Conservation (phyloP, 2,797 vertebrate genomes). For the Anas georgica region DNA sequence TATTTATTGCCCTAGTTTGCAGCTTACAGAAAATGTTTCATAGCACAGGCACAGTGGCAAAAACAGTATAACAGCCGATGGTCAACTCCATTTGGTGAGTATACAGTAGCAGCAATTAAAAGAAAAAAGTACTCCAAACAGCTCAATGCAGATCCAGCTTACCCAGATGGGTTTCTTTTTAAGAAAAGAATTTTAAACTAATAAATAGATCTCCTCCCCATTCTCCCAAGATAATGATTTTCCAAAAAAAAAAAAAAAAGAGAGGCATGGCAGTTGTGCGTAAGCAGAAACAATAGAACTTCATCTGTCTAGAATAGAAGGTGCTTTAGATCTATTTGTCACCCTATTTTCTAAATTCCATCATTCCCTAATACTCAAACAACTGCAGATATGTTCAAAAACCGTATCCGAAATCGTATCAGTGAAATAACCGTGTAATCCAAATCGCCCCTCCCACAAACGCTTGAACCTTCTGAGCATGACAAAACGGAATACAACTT, state of each 20-base stretch:
- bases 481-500: conserved; percentile 16
- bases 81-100: conserved; percentile 80
- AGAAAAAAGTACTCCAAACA: conserved; percentile 74
- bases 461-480: conserved; percentile 1
- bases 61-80: conserved; percentile 87
- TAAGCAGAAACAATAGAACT: conserved; percentile 54
- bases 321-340: conserved; percentile 45
- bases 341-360: conserved; percentile 35
- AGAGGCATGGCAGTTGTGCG: conserved; percentile 71
- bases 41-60: conserved; percentile 95
- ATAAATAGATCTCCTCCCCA: conserved; percentile 52
- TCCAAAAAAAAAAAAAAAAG: conserved; percentile 2
- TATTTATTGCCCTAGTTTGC: conserved; percentile 84
- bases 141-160: conserved; percentile 66
- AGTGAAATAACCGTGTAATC: not conserved
- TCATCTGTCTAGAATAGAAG: conserved; percentile 39
- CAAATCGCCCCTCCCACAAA: conserved; percentile 4
- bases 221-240: conserved; percentile 47
- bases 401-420: conserved; percentile 37
- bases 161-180: conserved; percentile 34
- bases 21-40: conserved; percentile 80
- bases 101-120: conserved; percentile 78
- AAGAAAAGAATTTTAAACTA: conserved; percentile 67
- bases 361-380: not conserved
- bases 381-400: conserved; percentile 56